Evolutionary conservation across 2,113 vertebrate genomes (phyloP).

Genomic region (Microcebus ravelobensis): DNA sequence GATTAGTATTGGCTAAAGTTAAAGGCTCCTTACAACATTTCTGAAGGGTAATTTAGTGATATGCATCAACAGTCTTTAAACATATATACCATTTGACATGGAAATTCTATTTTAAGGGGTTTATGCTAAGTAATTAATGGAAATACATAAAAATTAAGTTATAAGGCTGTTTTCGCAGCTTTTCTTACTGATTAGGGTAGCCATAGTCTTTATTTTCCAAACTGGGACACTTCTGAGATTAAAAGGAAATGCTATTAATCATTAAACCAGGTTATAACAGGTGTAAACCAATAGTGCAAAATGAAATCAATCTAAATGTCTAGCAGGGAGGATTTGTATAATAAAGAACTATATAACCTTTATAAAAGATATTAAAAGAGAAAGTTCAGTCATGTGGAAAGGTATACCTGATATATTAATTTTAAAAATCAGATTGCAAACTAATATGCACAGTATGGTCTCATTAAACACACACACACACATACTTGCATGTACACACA

Average conservation of each 20-base stretch:
- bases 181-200: neutral
- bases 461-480: neutral
- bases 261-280: neutral
- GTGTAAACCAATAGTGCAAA: neutral
- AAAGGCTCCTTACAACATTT: constrained; percentile 33
- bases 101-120: neutral
- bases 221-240: neutral
- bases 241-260: neutral
- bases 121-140: neutral
- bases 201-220: neutral
- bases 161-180: neutral
- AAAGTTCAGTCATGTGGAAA: constrained; percentile 18
- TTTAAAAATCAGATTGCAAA: neutral
- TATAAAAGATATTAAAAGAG: neutral
- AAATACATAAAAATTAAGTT: constrained; percentile 9
- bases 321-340: neutral
- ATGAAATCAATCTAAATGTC: constrained; percentile 4
- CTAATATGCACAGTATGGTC: neutral
- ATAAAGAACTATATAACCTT: neutral
- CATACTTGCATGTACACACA: neutral
- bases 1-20: constrained; percentile 6
- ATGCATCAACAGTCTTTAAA: neutral
- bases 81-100: neutral
- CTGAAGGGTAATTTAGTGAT: neutral
- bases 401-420: neutral